Base-by-base conservation (phyloP, 2,797 vertebrate species). In the Todus mexicanus region DNA sequence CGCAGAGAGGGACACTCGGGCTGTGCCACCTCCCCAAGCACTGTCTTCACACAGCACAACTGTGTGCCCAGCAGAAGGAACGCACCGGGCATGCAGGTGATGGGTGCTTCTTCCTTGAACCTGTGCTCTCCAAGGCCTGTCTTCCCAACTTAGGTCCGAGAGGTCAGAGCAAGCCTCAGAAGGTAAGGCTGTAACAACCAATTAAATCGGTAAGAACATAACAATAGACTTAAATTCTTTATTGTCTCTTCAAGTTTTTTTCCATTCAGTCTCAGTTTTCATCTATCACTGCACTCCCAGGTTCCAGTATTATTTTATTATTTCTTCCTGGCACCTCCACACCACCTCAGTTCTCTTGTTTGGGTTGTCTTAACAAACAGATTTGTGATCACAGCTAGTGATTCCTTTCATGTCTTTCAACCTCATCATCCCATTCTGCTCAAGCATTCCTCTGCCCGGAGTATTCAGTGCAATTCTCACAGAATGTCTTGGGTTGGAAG, bases 1-100 rank as follows among this genome's bases (percentile, higher is more conserved):
- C 12, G 15, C 3, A 51, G 47, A 38, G 51, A 40, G 31, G 1
- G 26, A 2, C 19, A 0, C 4, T 21, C 21, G 1, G 16, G 0
- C 7, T 9, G 33, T 20, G 29, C 16, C 71, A 22, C 16, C 11
- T 37, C 8, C 57, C 33, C 47, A 3, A 45, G 11, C 12, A 0
- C n/a, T 5, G 14, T 1, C 50, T 50, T 4, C n/a, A 5, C 0
- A 35, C 56, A 4, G 33, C 60, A 7, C 27, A 4, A 1, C 29
- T 2, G 0, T 1, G 15, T 7, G 54, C 26, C 12, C 1, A 1
- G 1, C 29, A 12, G 45, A 4, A 23, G 27, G 31, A 20, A 27
- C 3, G 1, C 1, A 0, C 42, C 0, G 4, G 26, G 9, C 27
- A 43, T 0, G 16, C 4, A 0, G 2, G 21, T 1, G 2, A 3